These are phyloP conservation scores for Galaxea fascicularis DNA, from an alignment of 92 coral and sea anemone species.

Conservation along the genomic window DNA sequence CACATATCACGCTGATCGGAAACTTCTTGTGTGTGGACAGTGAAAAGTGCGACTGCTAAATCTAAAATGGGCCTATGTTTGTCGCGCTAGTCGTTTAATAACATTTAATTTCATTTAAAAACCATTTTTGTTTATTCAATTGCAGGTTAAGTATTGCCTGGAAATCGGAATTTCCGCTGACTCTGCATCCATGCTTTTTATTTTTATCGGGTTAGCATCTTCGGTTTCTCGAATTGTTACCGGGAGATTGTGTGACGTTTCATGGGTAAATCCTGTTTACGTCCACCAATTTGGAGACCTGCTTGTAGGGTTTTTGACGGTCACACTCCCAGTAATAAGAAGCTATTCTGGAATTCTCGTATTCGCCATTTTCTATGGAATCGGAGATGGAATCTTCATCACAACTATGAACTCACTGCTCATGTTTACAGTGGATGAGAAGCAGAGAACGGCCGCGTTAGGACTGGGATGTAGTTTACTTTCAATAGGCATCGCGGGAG, in stretches of 20 bases:
- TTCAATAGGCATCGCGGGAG: conserved; percentile 21
- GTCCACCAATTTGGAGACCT: conserved; percentile 40
- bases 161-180: conserved; percentile 66
- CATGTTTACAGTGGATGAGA: conserved; percentile 48
- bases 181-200: conserved; percentile 63
- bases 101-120: no score
- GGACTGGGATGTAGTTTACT: conserved; percentile 30
- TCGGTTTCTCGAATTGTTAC: conserved; percentile 56
- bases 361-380: conserved; percentile 55
- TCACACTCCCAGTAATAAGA: conserved; percentile 2
- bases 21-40: no score
- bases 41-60: no score
- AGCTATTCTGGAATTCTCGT: conserved; percentile 38
- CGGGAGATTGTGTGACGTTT: conserved; percentile 64
- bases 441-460: conserved; percentile 53
- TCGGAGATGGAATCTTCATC: conserved; percentile 57
- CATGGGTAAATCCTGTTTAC: conserved; percentile 28
- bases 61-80: no score
- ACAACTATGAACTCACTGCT: conserved; percentile 49
- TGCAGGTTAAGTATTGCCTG: conserved; percentile 67
- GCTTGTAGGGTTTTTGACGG: conserved; percentile 18
- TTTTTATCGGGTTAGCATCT: conserved; percentile 71
- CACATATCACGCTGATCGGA: no score
- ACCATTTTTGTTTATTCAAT: not conserved
- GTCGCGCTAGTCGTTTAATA: no score